phyloP scores from a whole-genome alignment of 2,113 vertebrate genomes.

The Pterocles orientalis region DNA sequence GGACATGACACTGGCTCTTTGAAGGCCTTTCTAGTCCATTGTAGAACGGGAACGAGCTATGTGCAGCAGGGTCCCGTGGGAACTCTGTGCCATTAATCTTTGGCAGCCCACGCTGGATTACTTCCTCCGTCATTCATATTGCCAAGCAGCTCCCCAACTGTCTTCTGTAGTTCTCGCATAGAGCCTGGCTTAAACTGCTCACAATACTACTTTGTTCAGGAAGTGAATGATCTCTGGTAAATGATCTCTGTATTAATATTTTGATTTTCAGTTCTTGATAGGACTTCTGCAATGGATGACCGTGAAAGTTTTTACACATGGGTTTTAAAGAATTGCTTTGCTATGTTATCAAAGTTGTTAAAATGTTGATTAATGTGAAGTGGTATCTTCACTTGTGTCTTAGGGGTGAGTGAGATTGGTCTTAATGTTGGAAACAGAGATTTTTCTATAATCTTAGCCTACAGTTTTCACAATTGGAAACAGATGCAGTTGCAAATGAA shows the following conservation, averaged over 20 bases:
- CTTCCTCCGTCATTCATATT: not conserved
- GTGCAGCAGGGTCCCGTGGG: not conserved
- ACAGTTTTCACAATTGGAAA: not conserved
- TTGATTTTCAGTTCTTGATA: not conserved
- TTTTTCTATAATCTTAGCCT: not conserved
- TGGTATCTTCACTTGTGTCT: not conserved
- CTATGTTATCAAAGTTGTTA: not conserved
- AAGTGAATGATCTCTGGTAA: not conserved
- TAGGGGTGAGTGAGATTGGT: not conserved
- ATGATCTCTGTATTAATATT: not conserved
- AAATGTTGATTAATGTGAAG: not conserved
- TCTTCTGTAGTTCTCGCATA: not conserved
- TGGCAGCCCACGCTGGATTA: not conserved
- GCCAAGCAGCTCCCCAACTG: not conserved
- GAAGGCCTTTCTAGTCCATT: fast-evolving
- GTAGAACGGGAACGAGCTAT: not conserved
- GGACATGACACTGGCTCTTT: not conserved
- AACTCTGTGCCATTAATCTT: not conserved
- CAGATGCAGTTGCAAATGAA: not conserved
- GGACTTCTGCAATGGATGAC: not conserved
- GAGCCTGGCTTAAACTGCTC: not conserved
- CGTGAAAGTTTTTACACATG: not conserved
- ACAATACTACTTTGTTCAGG: not conserved
- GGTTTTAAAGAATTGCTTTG: not conserved
- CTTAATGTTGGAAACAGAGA: not conserved